Percentiles rank a stretch among this genome's conserved stretches.
Conservation (phyloP, 1,140 invertebrate species). For the Nautilus pompilius region DNA sequence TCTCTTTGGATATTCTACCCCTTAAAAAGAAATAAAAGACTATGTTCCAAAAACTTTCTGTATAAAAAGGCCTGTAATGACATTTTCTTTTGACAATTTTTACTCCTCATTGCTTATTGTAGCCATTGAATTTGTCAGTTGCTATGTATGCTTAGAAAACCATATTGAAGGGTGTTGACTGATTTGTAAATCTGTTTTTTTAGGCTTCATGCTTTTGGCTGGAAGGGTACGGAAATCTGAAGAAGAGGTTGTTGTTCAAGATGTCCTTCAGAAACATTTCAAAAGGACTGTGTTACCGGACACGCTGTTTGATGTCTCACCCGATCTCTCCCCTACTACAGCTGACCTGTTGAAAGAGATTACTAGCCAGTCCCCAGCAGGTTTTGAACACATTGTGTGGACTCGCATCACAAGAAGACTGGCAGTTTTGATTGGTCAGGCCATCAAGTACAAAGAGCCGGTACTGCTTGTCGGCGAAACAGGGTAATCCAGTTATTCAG, state of each 20-base stretch:
- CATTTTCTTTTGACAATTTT: too few species aligned
- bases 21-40: too few species aligned
- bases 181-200: too few species aligned
- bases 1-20: too few species aligned
- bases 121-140: too few species aligned
- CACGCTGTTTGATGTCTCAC: conserved; percentile 73
- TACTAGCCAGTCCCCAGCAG: conserved; percentile 34
- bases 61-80: too few species aligned
- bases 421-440: conserved; percentile 84
- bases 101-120: too few species aligned
- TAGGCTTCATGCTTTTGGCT: conserved; percentile 84
- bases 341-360: conserved; percentile 70
- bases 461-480: conserved; percentile 96
- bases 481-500: conserved; percentile 55
- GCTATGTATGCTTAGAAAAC: too few species aligned
- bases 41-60: too few species aligned
- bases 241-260: conserved; percentile 68
- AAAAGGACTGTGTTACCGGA: conserved; percentile 73
- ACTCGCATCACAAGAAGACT: conserved; percentile 86
- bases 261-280: conserved; percentile 81
- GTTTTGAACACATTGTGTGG: conserved; percentile 86
- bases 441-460: conserved; percentile 89
- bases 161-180: too few species aligned
- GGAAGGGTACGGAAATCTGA: conserved; percentile 85
- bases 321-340: conserved; percentile 75